Evolutionary conservation across 2,888 invertebrate genomes (phyloP).

Genomic region (Strigamia crassipes): DNA sequence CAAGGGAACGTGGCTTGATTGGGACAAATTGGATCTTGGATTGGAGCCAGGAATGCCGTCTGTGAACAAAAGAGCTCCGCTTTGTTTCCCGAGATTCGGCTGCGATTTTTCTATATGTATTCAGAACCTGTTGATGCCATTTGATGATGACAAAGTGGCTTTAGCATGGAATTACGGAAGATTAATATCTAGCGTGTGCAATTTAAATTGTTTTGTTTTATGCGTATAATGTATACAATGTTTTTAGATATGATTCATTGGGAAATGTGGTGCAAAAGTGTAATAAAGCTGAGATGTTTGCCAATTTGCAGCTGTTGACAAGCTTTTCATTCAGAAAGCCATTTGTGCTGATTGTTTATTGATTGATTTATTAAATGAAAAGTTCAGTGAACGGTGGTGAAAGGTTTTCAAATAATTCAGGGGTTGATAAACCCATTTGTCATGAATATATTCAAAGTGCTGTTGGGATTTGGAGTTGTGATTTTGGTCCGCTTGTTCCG

Average conservation of each 20-base stretch:
- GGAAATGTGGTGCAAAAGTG: no score
- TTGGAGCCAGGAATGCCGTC: not conserved
- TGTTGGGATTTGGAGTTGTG: no score
- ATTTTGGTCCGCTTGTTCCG: no score
- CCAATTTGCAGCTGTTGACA: not conserved
- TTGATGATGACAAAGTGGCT: not conserved
- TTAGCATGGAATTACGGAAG: not conserved
- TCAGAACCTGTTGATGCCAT: not conserved
- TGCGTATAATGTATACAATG: no score
- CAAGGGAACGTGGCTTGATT: not conserved
- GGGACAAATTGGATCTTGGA: not conserved
- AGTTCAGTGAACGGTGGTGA: not conserved
- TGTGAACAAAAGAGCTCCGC: not conserved
- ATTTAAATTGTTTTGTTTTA: no score
- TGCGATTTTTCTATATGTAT: not conserved
- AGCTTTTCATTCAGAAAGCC: not conserved
- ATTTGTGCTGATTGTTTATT: not conserved
- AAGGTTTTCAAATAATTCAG: no score
- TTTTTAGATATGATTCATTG: no score
- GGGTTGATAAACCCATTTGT: no score
- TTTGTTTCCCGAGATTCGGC: not conserved
- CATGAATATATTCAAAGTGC: no score
- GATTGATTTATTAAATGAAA: not conserved
- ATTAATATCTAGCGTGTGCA: no score
- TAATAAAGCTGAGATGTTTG: not conserved